Conservation (phyloP, 2,888 invertebrate genomes). For the Drosophila affinis region DNA sequence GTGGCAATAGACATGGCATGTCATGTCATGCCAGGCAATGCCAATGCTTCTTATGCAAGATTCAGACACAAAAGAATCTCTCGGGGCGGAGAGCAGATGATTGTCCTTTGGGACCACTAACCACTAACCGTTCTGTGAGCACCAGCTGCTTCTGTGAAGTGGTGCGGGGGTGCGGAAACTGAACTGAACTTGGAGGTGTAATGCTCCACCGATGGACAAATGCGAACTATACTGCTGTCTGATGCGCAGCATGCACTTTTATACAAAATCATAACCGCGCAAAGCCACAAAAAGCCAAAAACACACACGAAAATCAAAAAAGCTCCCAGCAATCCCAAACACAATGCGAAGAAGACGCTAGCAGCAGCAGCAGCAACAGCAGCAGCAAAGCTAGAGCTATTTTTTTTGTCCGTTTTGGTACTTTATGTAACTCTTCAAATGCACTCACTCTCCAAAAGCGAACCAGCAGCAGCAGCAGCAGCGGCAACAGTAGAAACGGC, state of each 20-base stretch:
- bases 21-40: neutral
- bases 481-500: neutral
- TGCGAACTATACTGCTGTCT: slow-evolving; percentile 80
- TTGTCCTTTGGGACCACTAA: slow-evolving; percentile 54
- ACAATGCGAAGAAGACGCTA: slow-evolving; percentile 38
- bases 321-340: slow-evolving; percentile 52
- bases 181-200: slow-evolving; percentile 46
- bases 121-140: slow-evolving; percentile 73
- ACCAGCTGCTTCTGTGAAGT: slow-evolving; percentile 40
- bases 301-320: slow-evolving; percentile 40
- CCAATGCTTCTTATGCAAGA: slow-evolving; percentile 24
- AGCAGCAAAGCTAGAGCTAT: neutral
- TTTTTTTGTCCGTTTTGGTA: slow-evolving; percentile 41
- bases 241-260: slow-evolving; percentile 80
- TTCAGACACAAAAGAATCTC: neutral
- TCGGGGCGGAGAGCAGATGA: neutral
- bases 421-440: slow-evolving; percentile 74
- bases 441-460: slow-evolving; percentile 63
- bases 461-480: slow-evolving; percentile 15
- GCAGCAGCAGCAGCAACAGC: slow-evolving; percentile 20
- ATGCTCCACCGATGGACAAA: slow-evolving; percentile 78
- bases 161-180: slow-evolving; percentile 32
- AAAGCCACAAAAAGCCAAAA: slow-evolving; percentile 50
- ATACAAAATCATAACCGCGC: slow-evolving; percentile 70
- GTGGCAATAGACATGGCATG: slow-evolving; percentile 25